Evolutionary conservation across 2,797 vertebrate genomes (phyloP).

Genomic region (Sphenopsis melanotis): DNA sequence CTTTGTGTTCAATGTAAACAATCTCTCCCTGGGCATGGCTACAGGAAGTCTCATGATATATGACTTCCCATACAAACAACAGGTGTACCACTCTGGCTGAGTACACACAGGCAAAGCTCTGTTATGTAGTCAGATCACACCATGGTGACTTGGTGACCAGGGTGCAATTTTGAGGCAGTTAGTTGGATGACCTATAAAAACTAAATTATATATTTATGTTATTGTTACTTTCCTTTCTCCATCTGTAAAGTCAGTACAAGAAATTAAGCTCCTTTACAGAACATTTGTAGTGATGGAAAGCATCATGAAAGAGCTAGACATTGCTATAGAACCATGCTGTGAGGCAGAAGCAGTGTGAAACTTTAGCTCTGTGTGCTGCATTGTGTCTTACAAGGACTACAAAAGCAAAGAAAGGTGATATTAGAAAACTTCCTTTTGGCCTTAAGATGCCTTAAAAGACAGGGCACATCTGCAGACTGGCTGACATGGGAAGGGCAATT

Average conservation of each 20-base stretch:
- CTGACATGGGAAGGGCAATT: neutral
- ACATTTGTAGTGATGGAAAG: neutral
- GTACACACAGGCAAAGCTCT: neutral
- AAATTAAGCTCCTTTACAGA: neutral
- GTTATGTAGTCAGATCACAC: neutral
- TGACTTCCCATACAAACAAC: neutral
- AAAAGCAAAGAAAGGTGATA: neutral
- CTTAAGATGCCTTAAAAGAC: neutral
- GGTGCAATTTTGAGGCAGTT: neutral
- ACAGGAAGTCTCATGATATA: neutral
- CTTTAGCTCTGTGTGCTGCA: neutral
- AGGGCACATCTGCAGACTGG: neutral
- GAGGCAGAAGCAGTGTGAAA: neutral
- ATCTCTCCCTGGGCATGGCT: neutral
- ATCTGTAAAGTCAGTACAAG: neutral
- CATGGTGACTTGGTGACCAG: neutral
- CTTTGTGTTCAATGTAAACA: neutral
- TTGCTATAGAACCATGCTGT: neutral
- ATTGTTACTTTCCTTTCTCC: neutral
- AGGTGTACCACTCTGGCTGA: neutral
- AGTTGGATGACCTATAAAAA: neutral
- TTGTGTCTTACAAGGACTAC: neutral
- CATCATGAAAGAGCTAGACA: neutral
- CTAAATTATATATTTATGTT: neutral
- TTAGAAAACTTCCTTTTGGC: neutral